phyloP scores from a whole-genome alignment of 2,113 vertebrate species.

The Phycodurus eques region DNA sequence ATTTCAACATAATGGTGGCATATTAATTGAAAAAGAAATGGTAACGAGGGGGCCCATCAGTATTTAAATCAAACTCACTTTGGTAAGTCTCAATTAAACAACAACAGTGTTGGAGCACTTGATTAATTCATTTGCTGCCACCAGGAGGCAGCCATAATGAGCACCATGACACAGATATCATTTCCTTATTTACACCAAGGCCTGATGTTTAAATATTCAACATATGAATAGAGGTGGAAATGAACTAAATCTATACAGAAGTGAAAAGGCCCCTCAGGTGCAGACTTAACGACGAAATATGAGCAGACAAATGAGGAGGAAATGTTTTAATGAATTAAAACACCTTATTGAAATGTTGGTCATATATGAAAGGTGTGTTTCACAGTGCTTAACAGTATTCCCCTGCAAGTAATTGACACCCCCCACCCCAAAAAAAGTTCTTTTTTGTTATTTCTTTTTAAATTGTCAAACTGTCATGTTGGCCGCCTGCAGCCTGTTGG shows the following conservation, averaged over 20 bases:
- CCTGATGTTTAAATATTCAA: slow-evolving; percentile 52
- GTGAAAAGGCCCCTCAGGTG: slow-evolving; percentile 9
- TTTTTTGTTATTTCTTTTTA: too few relatives aligned
- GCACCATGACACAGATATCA: slow-evolving; percentile 46
- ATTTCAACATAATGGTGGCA: slow-evolving; percentile 52
- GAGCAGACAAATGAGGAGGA: slow-evolving; percentile 6
- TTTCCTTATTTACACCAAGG: slow-evolving; percentile 50
- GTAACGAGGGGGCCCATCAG: slow-evolving; percentile 11
- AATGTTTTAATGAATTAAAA: background rate
- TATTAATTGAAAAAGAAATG: slow-evolving; percentile 62
- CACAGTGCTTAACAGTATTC: background rate
- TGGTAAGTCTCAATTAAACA: slow-evolving; percentile 65
- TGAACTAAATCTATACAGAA: slow-evolving; percentile 23
- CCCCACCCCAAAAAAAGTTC: too few relatives aligned
- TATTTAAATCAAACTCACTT: slow-evolving; percentile 53
- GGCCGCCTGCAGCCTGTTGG: too few relatives aligned
- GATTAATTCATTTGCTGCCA: slow-evolving; percentile 72
- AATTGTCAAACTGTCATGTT: too few relatives aligned
- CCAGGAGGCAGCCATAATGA: slow-evolving; percentile 67
- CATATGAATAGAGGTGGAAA: slow-evolving; percentile 25
- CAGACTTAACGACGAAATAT: slow-evolving; percentile 1
- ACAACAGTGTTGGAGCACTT: slow-evolving; percentile 45
- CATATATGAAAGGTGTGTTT: background rate
- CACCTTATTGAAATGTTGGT: background rate
- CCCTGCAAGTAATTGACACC: background rate